These are phyloP conservation scores for Balearica regulorum DNA, from an alignment of 2,797 vertebrate genomes.

Conservation along the genomic window DNA sequence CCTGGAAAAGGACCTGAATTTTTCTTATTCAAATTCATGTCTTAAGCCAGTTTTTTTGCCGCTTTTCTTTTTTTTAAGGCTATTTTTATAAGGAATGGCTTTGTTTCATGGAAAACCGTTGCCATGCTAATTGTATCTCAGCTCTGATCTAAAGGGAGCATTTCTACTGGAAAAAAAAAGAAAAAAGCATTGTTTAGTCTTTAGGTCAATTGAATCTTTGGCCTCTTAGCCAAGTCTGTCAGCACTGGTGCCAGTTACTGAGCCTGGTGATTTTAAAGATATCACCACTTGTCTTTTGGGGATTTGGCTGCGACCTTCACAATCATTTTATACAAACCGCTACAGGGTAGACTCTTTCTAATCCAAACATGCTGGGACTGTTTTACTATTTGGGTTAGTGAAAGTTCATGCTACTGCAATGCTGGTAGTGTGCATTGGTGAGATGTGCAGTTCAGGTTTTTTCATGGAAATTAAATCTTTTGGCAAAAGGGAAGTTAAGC, in stretches of 20 bases:
- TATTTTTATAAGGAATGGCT: not conserved
- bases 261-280: not conserved
- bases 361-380: not conserved
- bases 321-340: not conserved
- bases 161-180: not conserved
- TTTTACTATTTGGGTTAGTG: not conserved
- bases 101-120: not conserved
- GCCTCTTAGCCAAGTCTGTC: not conserved
- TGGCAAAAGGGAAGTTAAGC: not conserved
- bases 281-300: not conserved
- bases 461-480: not conserved
- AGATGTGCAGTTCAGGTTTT: not conserved
- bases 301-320: not conserved
- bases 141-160: not conserved
- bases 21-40: not conserved
- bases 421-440: not conserved
- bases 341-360: not conserved
- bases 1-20: not conserved
- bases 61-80: not conserved
- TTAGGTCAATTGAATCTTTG: constrained; percentile 28
- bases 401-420: not conserved
- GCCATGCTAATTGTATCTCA: not conserved
- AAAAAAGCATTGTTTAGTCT: not conserved
- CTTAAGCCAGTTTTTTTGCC: not conserved
- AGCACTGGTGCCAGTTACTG: not conserved